Conservation (phyloP, 2,797 vertebrate genomes). For the Anguilla megastoma region DNA sequence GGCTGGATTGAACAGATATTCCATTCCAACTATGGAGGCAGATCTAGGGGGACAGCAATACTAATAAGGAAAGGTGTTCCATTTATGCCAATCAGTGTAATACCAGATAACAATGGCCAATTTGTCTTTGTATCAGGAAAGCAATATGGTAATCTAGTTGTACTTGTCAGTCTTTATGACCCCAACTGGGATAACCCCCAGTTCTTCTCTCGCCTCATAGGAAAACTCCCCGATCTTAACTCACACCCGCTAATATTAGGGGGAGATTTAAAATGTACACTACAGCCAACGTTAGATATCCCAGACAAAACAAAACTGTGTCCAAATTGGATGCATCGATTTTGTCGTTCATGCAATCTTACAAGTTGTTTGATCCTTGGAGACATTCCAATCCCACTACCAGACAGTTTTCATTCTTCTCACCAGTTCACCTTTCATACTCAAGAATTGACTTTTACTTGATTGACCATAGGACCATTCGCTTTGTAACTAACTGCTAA, state of each 20-base stretch:
- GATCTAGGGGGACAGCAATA: conserved; percentile 25
- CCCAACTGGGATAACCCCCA: conserved; percentile 26
- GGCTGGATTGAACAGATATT: conserved; percentile 32
- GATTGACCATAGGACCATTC: background rate
- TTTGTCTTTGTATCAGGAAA: conserved; percentile 24
- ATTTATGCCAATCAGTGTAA: background rate
- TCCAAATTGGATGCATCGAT: background rate
- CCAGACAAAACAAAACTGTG: background rate
- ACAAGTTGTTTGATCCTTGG: background rate
- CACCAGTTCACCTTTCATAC: background rate
- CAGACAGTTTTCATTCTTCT: background rate
- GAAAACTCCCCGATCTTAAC: background rate
- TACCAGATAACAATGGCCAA: conserved; percentile 15
- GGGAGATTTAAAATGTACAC: background rate
- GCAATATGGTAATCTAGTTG: background rate
- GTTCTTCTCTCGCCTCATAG: conserved; percentile 24
- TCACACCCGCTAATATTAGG: background rate
- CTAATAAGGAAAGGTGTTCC: conserved; percentile 23
- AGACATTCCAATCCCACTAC: background rate
- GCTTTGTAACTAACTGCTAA: background rate
- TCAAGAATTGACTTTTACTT: background rate
- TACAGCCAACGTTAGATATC: background rate
- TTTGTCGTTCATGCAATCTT: background rate
- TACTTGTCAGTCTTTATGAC: conserved; percentile 6
- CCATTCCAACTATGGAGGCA: conserved; percentile 21